Evolutionary conservation across 1,140 invertebrate species (phyloP).

Genomic region (Macrotrachela quadricornifera): DNA sequence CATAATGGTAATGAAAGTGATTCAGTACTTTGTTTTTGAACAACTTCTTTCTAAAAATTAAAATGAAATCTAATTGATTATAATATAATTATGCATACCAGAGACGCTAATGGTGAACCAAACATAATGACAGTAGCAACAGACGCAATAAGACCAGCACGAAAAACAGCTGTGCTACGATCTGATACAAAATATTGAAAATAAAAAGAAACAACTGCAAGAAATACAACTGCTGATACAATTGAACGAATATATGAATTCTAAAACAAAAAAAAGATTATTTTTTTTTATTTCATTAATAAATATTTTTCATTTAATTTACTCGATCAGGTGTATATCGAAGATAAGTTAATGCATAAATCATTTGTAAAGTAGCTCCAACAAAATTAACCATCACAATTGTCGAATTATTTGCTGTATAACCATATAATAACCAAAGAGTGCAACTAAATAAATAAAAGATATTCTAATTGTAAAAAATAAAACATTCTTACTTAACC

Average conservation of each 20-base stretch:
- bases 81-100: not conserved
- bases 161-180: not conserved
- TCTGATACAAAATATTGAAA: not conserved
- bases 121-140: conserved; percentile 8
- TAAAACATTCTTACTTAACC: conserved; percentile 7
- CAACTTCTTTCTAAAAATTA: not conserved
- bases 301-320: not conserved
- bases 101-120: conserved; percentile 5
- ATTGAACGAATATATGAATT: no score
- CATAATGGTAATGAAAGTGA: conserved; percentile 4
- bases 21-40: conserved; percentile 4
- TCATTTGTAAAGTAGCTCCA: conserved; percentile 1
- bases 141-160: not conserved
- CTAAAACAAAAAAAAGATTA: not conserved
- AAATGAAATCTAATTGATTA: not conserved
- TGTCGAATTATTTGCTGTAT: not conserved
- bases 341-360: conserved; percentile 1
- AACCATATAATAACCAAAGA: conserved; percentile 4
- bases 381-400: not conserved
- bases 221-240: no score
- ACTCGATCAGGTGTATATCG: conserved; percentile 1
- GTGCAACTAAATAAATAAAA: not conserved
- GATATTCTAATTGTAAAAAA: not conserved
- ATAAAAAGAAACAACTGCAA: not conserved
- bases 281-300: conserved; percentile 2